Evolutionary conservation across 2,888 invertebrate genomes (phyloP), one percentile per base, ranked within the genome.

Genomic region (Strigamia crassipes): DNA sequence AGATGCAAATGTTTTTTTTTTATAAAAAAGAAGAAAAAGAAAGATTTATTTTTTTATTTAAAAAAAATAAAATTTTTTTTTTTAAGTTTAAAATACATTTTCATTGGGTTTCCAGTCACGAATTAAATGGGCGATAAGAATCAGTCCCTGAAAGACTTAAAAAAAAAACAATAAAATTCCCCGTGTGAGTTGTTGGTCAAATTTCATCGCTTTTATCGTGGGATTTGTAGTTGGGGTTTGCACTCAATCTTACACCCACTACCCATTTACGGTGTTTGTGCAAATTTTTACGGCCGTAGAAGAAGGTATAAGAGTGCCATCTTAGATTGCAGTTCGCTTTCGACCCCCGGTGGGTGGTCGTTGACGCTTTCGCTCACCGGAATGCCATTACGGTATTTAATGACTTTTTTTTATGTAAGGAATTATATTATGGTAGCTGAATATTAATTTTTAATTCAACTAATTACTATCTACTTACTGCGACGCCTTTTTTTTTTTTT

Each of bases 401-500:
- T 56, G 56, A 56, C 18, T 21, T 56, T 56, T 56, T 56, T 56
- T n/a, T 56, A n/a, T 18, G 4, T 9, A 15, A 21, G 21, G n/a
- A 56, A 56, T 56, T 56, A 56, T 18, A 56, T 18, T 56, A 56
- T 56, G 56, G 56, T 56, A 18, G 56, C n/a, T 56, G 56, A 56
- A 56, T 56, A 56, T 56, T 56, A 56, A 56, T 56, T 56, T 56
- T 56, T 56, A 56, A 56, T 56, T 56, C 56, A 56, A 18, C 56
- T 56, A 56, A 56, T 56, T 56, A 56, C 46, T 56, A 56, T 38
- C 38, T 38, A 38, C 6, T 38, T 38, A 38, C 38, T 10, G 10
- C 0, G 38, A 38, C 38, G 38, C 38, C 38, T 4, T 38, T 38
- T 38, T 38, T 38, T 38, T 38, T 38, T 38, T 38, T 38, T 38